These are phyloP conservation scores for Mesocricetus auratus DNA, from an alignment of 2,113 vertebrate species.

Conservation along the genomic window DNA sequence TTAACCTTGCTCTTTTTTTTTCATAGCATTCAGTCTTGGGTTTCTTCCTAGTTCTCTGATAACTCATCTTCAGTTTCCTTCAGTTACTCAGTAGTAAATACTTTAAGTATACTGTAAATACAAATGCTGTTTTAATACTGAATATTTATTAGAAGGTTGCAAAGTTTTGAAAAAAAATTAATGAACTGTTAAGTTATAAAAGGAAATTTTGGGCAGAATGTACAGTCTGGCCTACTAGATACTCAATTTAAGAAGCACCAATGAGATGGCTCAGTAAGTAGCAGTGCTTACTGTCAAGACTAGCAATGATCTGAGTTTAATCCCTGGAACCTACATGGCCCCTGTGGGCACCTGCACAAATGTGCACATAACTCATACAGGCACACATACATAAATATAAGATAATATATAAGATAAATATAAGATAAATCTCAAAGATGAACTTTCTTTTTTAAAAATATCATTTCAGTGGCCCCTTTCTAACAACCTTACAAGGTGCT, in stretches of 20 bases:
- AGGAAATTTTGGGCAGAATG: slow-evolving; percentile 5
- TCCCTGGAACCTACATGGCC: not conserved
- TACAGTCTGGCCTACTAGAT: not conserved
- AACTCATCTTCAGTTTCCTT: slow-evolving; percentile 15
- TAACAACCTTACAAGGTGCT: not conserved
- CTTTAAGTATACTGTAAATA: not conserved
- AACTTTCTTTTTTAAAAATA: not conserved
- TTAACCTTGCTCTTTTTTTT: not conserved
- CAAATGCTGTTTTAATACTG: slow-evolving; percentile 45
- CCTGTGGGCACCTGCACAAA: not conserved
- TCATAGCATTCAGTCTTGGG: slow-evolving; percentile 1
- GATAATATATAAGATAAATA: not conserved
- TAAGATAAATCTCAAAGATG: not conserved
- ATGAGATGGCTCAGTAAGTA: not conserved
- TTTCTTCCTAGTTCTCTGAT: slow-evolving; percentile 24
- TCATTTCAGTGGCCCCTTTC: slow-evolving; percentile 52
- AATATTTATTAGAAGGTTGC: slow-evolving; percentile 22
- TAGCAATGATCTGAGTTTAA: not conserved
- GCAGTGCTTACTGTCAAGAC: not conserved
- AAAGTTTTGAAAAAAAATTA: slow-evolving; percentile 48
- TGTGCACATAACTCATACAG: not conserved
- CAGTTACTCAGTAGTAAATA: slow-evolving; percentile 10
- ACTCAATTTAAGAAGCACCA: not conserved
- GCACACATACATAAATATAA: not conserved
- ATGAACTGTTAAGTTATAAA: not conserved